Evolutionary conservation across 2,888 invertebrate genomes (phyloP).

Genomic region (Hydrotaea cyrtoneurina): DNA sequence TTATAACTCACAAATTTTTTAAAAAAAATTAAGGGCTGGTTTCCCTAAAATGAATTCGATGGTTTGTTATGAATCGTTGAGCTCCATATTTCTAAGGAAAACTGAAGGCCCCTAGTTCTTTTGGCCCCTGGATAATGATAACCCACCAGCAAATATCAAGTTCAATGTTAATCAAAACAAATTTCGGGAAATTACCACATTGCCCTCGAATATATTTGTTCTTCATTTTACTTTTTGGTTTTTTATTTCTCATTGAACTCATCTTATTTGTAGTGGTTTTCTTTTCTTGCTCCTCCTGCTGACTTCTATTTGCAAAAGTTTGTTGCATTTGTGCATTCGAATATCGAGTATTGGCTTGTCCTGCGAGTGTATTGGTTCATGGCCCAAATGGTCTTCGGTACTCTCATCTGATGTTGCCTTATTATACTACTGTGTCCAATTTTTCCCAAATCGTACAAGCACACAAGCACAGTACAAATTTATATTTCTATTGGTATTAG

Average conservation of each 20-base stretch:
- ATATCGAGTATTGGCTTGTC: background rate
- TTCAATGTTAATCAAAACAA: no score
- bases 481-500: background rate
- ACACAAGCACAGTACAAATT: background rate
- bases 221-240: background rate
- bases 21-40: no score
- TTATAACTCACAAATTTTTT: no score
- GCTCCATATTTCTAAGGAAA: no score
- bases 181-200: no score
- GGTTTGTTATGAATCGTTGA: no score
- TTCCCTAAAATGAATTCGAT: no score
- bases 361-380: slow-evolving; percentile 15
- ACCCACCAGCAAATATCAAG: no score
- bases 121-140: no score
- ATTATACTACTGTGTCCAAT: slow-evolving; percentile 56
- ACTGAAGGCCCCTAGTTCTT: no score
- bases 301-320: slow-evolving; percentile 9
- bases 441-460: slow-evolving; percentile 56
- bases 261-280: slow-evolving; percentile 26
- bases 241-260: slow-evolving; percentile 20
- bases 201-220: background rate
- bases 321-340: slow-evolving; percentile 5
- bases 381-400: background rate
- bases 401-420: slow-evolving; percentile 36
- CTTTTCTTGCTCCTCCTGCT: slow-evolving; percentile 21